These are phyloP conservation scores for Solenopsis invicta DNA, from an alignment of 1,140 invertebrate genomes.

Conservation along the genomic window DNA sequence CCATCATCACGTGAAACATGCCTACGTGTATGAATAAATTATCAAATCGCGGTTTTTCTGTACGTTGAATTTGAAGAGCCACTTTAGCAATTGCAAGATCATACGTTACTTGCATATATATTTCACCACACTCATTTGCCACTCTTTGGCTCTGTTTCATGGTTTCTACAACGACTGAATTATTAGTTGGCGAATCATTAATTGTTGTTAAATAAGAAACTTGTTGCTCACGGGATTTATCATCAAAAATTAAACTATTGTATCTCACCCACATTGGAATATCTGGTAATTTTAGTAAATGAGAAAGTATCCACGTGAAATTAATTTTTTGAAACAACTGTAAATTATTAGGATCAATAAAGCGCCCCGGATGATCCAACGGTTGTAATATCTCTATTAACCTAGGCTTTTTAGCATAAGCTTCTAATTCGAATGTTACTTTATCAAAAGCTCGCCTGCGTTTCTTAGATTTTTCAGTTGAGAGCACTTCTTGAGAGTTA, in stretches of 20 bases:
- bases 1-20: constrained; percentile 82
- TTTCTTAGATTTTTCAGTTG: neutral
- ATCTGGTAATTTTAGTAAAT: neutral
- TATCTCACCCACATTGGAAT: neutral
- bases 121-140: constrained; percentile 55
- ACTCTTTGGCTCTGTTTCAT: neutral
- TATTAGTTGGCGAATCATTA: neutral
- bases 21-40: constrained; percentile 82
- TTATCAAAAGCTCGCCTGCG: neutral
- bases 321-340: neutral
- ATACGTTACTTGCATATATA: no score
- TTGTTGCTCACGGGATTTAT: neutral
- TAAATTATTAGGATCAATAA: neutral
- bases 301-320: neutral
- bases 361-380: neutral
- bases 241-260: neutral
- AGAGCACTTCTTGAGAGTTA: neutral
- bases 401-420: neutral
- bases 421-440: neutral
- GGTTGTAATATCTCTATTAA: neutral
- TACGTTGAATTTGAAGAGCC: constrained; percentile 15
- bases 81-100: constrained; percentile 39
- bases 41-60: constrained; percentile 77
- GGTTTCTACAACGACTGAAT: neutral
- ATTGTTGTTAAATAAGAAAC: neutral